Evolutionary conservation across 2,113 vertebrate genomes (phyloP).

Genomic region (Glaucidium brasilianum): DNA sequence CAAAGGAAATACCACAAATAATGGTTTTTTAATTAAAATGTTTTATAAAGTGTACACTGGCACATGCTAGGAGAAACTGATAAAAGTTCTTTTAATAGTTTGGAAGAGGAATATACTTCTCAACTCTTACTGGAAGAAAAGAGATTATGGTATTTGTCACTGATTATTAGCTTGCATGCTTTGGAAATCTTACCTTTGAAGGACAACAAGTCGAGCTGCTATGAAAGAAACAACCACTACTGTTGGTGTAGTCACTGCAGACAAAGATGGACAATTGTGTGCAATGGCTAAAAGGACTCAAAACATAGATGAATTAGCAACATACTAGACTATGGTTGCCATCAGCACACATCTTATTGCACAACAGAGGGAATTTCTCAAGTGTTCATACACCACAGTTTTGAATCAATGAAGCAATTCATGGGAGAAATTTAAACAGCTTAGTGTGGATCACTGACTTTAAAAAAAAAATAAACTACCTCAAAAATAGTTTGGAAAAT

Average conservation of each 20-base stretch:
- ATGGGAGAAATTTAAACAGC: neutral
- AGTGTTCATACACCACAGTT: neutral
- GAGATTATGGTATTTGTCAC: neutral
- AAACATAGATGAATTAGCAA: neutral
- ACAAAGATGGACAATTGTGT: neutral
- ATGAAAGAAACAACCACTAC: neutral
- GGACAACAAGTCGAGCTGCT: neutral
- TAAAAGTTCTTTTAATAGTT: neutral
- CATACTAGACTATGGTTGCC: neutral
- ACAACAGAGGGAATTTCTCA: neutral
- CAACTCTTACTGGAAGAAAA: neutral
- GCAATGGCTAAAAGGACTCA: neutral
- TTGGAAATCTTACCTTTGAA: neutral
- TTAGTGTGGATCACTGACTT: neutral
- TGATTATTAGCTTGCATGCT: neutral
- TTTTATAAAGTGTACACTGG: neutral
- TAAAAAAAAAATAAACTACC: neutral
- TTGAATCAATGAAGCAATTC: neutral
- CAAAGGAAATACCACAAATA: conserved; percentile 12
- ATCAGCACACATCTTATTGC: neutral
- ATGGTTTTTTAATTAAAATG: neutral
- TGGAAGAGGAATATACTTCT: neutral
- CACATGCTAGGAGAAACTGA: neutral
- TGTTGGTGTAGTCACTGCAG: neutral
- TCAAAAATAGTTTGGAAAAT: neutral